These are phyloP conservation scores for Lithosia quadra DNA, from an alignment of 2,888 invertebrate species.

Conservation along the genomic window DNA sequence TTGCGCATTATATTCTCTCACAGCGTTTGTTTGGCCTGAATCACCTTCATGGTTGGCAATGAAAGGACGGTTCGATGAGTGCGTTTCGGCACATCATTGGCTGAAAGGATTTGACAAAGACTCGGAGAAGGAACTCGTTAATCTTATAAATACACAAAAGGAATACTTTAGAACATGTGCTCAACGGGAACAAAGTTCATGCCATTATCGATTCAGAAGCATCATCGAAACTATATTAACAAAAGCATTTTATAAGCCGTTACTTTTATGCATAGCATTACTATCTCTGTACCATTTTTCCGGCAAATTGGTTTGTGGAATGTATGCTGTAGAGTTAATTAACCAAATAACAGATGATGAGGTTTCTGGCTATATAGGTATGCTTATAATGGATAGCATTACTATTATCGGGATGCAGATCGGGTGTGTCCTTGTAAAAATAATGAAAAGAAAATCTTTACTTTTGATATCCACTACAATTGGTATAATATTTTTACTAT, in stretches of 20 bases:
- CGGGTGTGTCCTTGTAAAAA: constrained; percentile 53
- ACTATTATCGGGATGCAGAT: constrained; percentile 56
- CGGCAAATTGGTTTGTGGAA: constrained; percentile 28
- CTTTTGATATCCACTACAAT: constrained; percentile 43
- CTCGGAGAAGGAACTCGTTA: constrained; percentile 47
- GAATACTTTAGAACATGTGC: constrained; percentile 33
- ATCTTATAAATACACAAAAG: constrained; percentile 49
- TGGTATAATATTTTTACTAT: constrained; percentile 52
- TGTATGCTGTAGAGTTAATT: constrained; percentile 38
- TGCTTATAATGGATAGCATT: constrained; percentile 57
- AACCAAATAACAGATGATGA: constrained; percentile 49
- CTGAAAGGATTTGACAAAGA: constrained; percentile 50
- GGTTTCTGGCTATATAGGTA: constrained; percentile 49
- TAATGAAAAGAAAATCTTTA: constrained; percentile 52
- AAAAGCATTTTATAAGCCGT: constrained; percentile 46
- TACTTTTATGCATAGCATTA: constrained; percentile 36
- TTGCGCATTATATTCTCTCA: constrained; percentile 38
- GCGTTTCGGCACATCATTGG: constrained; percentile 47
- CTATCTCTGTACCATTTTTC: constrained; percentile 38
- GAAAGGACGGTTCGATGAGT: constrained; percentile 52
- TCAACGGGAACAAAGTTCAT: constrained; percentile 25
- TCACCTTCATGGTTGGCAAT: constrained; percentile 56
- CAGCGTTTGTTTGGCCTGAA: constrained; percentile 43
- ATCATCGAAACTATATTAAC: constrained; percentile 33
- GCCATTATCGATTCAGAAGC: constrained; percentile 23